Conservation (phyloP, 1,140 invertebrate species). For the Triops cancriformis region DNA sequence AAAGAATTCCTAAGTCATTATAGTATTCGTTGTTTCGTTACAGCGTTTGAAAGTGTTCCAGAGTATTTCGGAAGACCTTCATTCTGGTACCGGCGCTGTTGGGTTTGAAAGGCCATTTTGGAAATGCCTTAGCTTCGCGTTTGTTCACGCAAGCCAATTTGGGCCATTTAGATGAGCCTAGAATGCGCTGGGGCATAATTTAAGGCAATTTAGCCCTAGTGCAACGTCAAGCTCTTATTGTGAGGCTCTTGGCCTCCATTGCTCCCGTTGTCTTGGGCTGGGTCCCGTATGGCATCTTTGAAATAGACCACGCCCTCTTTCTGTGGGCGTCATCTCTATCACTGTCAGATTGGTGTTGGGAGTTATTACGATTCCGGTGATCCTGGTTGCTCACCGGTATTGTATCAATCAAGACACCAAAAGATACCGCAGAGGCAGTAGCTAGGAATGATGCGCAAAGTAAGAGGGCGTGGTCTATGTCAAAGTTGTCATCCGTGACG, state of each 20-base stretch:
- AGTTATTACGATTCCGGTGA: conserved; percentile 70
- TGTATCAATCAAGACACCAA: conserved; percentile 93
- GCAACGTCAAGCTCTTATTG: conserved; percentile 83
- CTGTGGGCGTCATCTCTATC: conserved; percentile 79
- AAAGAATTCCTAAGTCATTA: too few relatives aligned
- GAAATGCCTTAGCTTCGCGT: conserved; percentile 92
- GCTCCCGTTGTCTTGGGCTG: conserved; percentile 76
- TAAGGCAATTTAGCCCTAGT: conserved; percentile 78
- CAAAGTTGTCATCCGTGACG: conserved; percentile 68
- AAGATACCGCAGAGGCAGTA: too few relatives aligned
- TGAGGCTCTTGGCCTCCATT: conserved; percentile 79
- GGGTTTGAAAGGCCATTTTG: conserved; percentile 91
- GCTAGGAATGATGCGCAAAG: conserved; percentile 82
- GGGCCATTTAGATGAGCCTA: conserved; percentile 61
- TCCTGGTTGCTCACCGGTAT: conserved; percentile 62
- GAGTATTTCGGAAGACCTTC: conserved; percentile 76
- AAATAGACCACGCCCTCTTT: conserved; percentile 71
- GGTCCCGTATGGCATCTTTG: conserved; percentile 68
- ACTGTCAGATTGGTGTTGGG: conserved; percentile 82
- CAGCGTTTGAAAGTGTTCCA: conserved; percentile 79
- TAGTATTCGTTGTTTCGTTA: conserved; percentile 35
- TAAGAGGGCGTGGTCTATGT: conserved; percentile 71
- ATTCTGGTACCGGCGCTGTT: conserved; percentile 90
- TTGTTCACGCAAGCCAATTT: conserved; percentile 83
- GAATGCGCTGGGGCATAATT: conserved; percentile 62